Percentiles rank a stretch among this genome's conserved stretches.
Conservation (phyloP, 2,113 vertebrate genomes). For the Tichodroma muraria region DNA sequence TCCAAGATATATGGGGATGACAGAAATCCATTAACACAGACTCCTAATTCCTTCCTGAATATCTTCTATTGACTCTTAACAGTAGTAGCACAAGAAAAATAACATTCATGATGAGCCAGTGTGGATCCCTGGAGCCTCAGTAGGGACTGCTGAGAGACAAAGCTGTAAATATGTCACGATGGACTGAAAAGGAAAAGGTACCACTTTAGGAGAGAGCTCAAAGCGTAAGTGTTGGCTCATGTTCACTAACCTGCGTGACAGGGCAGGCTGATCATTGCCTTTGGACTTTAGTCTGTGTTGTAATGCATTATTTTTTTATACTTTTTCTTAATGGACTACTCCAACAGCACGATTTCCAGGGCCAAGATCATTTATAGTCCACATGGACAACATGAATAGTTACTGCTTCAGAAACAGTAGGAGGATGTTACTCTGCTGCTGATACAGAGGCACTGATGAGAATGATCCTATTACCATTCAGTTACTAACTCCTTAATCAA, state of each 20-base stretch:
- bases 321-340: not conserved
- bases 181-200: not conserved
- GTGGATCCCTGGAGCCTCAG: not conserved
- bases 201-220: not conserved
- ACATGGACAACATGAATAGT: not conserved
- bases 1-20: not conserved
- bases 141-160: not conserved
- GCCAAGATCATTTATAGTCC: not conserved
- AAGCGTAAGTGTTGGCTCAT: not conserved
- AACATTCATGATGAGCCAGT: not conserved
- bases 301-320: not conserved
- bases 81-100: not conserved
- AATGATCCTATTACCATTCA: not conserved
- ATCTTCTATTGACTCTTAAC: not conserved
- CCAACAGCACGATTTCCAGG: not conserved
- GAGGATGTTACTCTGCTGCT: not conserved
- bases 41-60: conserved; percentile 3
- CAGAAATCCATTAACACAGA: conserved; percentile 15
- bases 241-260: not conserved
- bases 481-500: not conserved
- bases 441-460: not conserved
- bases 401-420: not conserved
- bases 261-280: not conserved
- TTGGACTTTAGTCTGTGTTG: not conserved
- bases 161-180: not conserved